phyloP scores from a whole-genome alignment of 2,797 vertebrate genomes.

The Bufotes viridis region DNA sequence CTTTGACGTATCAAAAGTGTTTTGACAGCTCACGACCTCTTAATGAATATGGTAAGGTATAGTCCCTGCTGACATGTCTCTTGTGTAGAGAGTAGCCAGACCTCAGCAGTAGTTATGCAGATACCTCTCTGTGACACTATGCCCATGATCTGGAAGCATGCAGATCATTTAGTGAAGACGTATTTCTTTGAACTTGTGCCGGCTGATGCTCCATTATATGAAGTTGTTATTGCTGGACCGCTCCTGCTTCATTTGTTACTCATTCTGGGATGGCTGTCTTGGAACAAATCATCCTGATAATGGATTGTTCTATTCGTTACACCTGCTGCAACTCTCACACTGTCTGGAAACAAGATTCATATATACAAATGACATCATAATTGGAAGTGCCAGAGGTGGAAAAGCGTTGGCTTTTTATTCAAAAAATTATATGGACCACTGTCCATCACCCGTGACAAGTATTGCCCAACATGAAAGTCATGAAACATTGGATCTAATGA shows the following conservation, averaged over 20 bases:
- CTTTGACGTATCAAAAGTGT: no score
- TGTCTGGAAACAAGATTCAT: neutral
- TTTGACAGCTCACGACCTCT: no score
- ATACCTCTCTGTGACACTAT: neutral
- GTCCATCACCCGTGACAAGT: no score
- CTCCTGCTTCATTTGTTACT: neutral
- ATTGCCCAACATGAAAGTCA: no score
- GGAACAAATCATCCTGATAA: conserved; percentile 4
- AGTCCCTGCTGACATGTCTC: neutral
- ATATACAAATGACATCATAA: neutral
- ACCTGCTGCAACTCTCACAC: neutral
- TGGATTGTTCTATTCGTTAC: neutral
- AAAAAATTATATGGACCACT: neutral
- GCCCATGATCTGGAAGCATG: neutral
- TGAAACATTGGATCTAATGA: no score
- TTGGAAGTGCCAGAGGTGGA: neutral
- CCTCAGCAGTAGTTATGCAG: neutral
- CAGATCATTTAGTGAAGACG: neutral
- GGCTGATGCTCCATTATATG: neutral
- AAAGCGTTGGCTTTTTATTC: neutral
- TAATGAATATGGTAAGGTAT: no score
- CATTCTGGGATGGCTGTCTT: neutral
- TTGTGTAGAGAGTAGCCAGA: neutral
- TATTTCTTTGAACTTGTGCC: conserved; percentile 4
- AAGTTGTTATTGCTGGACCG: neutral